Percentiles rank a stretch among this genome's conserved stretches.
These are phyloP conservation scores for Yponomeuta malinellus DNA, from an alignment of 2,888 invertebrate species.

Conservation along the genomic window DNA sequence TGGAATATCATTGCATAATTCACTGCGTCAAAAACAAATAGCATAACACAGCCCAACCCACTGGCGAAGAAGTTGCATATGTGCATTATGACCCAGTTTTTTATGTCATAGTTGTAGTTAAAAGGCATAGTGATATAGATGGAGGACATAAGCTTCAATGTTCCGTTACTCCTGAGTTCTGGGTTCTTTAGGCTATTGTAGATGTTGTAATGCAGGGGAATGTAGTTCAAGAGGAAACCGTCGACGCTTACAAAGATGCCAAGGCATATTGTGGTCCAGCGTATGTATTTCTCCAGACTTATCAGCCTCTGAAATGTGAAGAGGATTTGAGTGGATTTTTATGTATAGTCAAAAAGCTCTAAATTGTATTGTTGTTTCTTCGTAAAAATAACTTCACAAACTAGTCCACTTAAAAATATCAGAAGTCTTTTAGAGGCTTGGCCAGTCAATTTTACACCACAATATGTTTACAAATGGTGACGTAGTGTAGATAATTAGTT, in stretches of 20 bases:
- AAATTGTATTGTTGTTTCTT: background rate
- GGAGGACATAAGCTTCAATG: constrained; percentile 31
- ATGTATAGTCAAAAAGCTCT: background rate
- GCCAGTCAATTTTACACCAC: no score
- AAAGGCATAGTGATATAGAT: constrained; percentile 37
- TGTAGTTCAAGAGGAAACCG: constrained; percentile 27
- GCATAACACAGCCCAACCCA: constrained; percentile 20
- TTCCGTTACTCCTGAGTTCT: constrained; percentile 30
- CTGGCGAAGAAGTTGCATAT: constrained; percentile 25
- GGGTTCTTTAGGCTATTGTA: constrained; percentile 28
- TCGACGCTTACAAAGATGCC: constrained; percentile 22
- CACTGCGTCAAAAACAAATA: constrained; percentile 30
- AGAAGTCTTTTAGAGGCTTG: no score
- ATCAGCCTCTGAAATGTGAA: constrained; percentile 28
- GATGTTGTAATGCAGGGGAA: constrained; percentile 29
- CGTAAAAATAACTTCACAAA: no score
- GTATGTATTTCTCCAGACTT: constrained; percentile 26
- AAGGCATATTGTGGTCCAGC: constrained; percentile 25
- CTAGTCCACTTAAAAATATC: no score
- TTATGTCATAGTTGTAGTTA: constrained; percentile 35
- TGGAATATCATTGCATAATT: constrained; percentile 35
- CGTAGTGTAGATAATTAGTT: no score
- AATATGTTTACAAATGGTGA: no score
- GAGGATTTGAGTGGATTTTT: background rate
- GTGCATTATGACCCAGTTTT: constrained; percentile 30